phyloP scores from a whole-genome alignment of 2,888 invertebrate genomes.

The Cerastoderma edule region DNA sequence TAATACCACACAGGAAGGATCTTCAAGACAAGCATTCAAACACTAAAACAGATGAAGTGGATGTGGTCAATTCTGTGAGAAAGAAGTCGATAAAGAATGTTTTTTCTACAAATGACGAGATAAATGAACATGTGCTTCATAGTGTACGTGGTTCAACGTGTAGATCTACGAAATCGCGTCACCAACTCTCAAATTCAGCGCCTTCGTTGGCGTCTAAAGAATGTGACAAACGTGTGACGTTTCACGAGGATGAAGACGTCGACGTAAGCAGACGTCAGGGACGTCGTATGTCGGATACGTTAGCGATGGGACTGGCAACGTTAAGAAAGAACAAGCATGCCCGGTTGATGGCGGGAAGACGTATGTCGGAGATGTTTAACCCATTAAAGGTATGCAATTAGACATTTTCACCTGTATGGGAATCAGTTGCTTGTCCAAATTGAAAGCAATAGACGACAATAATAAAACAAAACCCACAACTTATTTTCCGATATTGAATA shows the following conservation, averaged over 20 bases:
- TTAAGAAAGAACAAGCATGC: constrained; percentile 18
- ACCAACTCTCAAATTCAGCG: constrained; percentile 3
- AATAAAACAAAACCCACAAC: too few species aligned
- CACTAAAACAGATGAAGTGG: too few species aligned
- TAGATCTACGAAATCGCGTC: constrained; percentile 4
- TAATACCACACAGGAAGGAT: not conserved
- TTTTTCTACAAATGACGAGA: too few species aligned
- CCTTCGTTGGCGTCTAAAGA: constrained; percentile 1
- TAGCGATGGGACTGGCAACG: constrained; percentile 16
- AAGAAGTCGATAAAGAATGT: too few species aligned
- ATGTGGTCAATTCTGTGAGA: too few species aligned
- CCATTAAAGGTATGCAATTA: constrained; percentile 2
- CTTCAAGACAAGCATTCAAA: too few species aligned
- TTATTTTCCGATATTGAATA: too few species aligned
- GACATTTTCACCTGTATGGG: not conserved
- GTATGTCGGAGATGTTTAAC: constrained; percentile 17
- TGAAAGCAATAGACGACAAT: too few species aligned
- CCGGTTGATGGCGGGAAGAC: constrained; percentile 21
- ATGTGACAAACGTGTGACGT: not conserved
- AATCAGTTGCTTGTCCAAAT: not conserved
- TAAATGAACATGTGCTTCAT: too few species aligned
- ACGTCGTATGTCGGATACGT: constrained; percentile 28
- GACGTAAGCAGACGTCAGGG: not conserved
- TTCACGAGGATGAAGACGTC: not conserved
- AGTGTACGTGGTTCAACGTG: too few species aligned